Percentiles rank a stretch among this genome's conserved stretches.
phyloP scores from a whole-genome alignment of 2,888 invertebrate genomes.

The Eilema sororculum region DNA sequence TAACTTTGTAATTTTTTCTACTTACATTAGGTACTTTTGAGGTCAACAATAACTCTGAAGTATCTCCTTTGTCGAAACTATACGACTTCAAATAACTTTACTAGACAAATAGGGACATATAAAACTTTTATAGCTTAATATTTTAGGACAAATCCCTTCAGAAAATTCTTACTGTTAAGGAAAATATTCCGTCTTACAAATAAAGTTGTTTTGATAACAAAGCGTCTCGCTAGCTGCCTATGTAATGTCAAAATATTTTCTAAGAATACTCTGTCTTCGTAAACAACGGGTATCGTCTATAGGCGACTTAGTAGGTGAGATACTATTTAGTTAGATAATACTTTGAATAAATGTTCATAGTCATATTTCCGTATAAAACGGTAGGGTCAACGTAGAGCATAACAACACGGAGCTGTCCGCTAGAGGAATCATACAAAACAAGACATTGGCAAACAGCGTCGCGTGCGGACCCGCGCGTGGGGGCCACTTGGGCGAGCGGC shows the following conservation, averaged over 20 bases:
- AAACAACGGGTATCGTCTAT: not conserved
- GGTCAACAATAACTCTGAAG: constrained; percentile 21
- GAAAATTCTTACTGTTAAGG: constrained; percentile 28
- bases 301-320: not conserved
- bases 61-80: constrained; percentile 43
- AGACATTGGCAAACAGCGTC: constrained; percentile 49
- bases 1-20: constrained; percentile 67
- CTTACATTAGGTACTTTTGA: constrained; percentile 22
- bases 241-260: constrained; percentile 8
- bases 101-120: constrained; percentile 33
- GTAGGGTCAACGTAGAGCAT: constrained; percentile 27
- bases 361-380: constrained; percentile 14
- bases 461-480: constrained; percentile 58
- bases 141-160: constrained; percentile 25
- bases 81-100: constrained; percentile 36
- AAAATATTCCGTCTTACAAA: constrained; percentile 27
- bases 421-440: constrained; percentile 33
- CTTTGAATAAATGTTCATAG: constrained; percentile 5
- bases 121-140: constrained; percentile 37
- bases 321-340: constrained; percentile 7
- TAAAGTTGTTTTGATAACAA: constrained; percentile 33
- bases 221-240: constrained; percentile 8
- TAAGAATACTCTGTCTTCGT: constrained; percentile 14
- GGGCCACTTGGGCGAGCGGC: constrained; percentile 60
- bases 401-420: constrained; percentile 26